A percentile compares a stretch with the other conserved stretches of the same genome.
Conservation (phyloP, 1,140 invertebrate species). For the Diabrotica undecimpunctata region DNA sequence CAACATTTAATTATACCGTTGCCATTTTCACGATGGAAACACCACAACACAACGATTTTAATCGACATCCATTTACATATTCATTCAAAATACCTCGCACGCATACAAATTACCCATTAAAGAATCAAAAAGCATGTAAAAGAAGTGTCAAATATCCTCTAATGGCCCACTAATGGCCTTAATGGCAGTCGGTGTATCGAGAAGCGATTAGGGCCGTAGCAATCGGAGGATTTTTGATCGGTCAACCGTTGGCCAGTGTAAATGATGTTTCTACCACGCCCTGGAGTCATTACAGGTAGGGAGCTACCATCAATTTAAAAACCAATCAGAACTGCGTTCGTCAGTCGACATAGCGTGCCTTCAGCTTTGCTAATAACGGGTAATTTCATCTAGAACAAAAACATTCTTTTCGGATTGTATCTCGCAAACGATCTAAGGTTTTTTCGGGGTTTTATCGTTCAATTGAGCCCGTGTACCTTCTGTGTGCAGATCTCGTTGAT, state of each 20-base stretch:
- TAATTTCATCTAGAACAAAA: conserved; percentile 42
- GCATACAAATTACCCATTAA: conserved; percentile 11
- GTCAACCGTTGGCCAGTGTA: conserved; percentile 45
- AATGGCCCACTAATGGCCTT: conserved; percentile 35
- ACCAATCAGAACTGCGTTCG: conserved; percentile 36
- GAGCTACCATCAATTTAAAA: conserved; percentile 45
- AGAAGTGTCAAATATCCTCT: conserved; percentile 33
- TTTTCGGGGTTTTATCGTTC: background rate
- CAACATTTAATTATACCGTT: no score
- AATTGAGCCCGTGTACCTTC: background rate
- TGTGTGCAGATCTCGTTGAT: background rate
- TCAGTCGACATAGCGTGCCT: conserved; percentile 34
- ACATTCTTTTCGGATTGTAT: conserved; percentile 33
- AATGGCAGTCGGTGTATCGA: conserved; percentile 43
- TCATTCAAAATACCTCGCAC: background rate
- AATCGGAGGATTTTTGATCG: conserved; percentile 27
- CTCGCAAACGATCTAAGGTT: conserved; percentile 19
- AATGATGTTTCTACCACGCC: conserved; percentile 46
- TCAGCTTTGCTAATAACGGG: conserved; percentile 37
- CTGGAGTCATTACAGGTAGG: conserved; percentile 43
- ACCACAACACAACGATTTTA: background rate
- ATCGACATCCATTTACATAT: background rate
- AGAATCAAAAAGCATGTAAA: conserved; percentile 22
- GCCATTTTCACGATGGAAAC: no score
- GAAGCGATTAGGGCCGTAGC: conserved; percentile 43